Evolutionary conservation across 2,797 vertebrate species (phyloP), one percentile per base, ranked within the genome.

Genomic region (Gila robusta): DNA sequence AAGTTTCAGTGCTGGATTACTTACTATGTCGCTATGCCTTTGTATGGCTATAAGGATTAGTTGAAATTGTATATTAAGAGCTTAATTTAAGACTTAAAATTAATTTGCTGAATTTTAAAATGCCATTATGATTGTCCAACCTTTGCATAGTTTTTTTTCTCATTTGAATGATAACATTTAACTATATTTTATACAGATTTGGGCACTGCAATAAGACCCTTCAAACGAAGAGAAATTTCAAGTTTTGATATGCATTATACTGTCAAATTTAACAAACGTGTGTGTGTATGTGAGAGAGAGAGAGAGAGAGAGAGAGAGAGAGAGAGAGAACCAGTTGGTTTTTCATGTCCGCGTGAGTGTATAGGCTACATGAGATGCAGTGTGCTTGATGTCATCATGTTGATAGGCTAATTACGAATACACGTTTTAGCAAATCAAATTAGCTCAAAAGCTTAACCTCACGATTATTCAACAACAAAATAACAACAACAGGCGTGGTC

Each of bases 401-500:
- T 71, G 84, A 77, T 69, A 56, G 62, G 59, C 44, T 78, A 62
- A 35, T 41, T 84, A 56, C 72, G 23, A 62, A 85, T 64, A 71
- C 47, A 79, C 16, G 74, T 78, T 79, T 85, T 44, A 35, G 54
- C 23, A 37, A 79, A 64, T 72, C 67, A 85, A 72, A 80, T 80
- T 16, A 79, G 28, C 21, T 81, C 28, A 35, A 80, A 80, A 21
- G 39, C 66, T 44, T 23, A 11, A 72, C 39, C 47, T 85, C 41
- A 64, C 54, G 8, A 64, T 49, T 37, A 72, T 49, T 85, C 21
- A 11, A 19, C 37, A 79, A 11, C 17, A 67, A 67, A 84, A 72
- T 37, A 90, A 90, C 70, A 91, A 91, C 87, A 88, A 92, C 93
- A 95, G 95, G 94, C 92, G 94, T 94, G 94, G 94, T 77, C 49